Base-by-base conservation (phyloP, 2,113 vertebrate genomes). In the Struthidea cinerea region DNA sequence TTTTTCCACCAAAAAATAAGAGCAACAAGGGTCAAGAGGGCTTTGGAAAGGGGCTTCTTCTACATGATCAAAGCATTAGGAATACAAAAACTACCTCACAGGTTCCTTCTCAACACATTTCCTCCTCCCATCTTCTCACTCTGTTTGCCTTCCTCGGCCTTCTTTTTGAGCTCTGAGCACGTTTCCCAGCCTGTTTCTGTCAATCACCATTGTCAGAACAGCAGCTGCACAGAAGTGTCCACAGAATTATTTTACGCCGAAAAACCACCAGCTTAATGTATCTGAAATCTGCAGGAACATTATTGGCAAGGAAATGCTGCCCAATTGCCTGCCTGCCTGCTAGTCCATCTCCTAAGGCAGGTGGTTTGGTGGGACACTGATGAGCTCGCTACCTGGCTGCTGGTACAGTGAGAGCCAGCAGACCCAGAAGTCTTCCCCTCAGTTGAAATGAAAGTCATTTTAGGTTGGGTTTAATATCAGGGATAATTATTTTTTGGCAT, bases 201-300 rank as follows among this genome's bases (percentile, higher is more conserved):
- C 90, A 92, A 46, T 88, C 92, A 90, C 18, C 0, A 1, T 67
- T 89, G 79, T 86, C 76, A 94, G 86, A 97, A 70, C 35, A 89
- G 86, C 85, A 95, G 95, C 89, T 96, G 96, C 86, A 92, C 22
- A 21, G 90, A 94, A 88, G 64, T 59, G 64, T 90, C 93, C 91
- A 47, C 5, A 2, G 60, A 94, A 94, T 50, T 35, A 80, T 89
- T 89, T 86, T 67, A 74, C 26, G 10, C 50, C 81, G 63, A 84
- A 86, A 88, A 94, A 84, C 33, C 39, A 87, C 3, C 13, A 52
- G 14, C 14, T 91, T 83, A 83, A 83, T 14, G 10, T 42, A 52
- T 83, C 63, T 49, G 64, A 96, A 92, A 93, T 84, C 63, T 81
- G 26, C 68, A 90, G 86, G 42, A 73, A 46, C 14, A 28, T 56